These are phyloP conservation scores for Polyodon spathula DNA, from an alignment of 2,113 vertebrate genomes.

Conservation along the genomic window DNA sequence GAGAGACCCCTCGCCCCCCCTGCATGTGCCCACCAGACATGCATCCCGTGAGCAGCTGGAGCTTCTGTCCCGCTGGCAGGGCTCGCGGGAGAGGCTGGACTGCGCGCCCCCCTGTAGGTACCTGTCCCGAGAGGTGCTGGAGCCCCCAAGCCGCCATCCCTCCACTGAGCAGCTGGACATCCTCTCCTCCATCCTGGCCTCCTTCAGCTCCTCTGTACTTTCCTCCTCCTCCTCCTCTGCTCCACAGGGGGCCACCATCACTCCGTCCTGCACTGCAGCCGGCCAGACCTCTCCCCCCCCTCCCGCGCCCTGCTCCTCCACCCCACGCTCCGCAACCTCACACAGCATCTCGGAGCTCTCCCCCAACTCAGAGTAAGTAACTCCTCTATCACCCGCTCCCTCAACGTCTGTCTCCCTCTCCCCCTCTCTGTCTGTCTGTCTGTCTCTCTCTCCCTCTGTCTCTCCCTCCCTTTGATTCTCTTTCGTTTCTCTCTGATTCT, in stretches of 20 bases:
- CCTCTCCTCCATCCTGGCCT: conserved; percentile 92
- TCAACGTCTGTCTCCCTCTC: not conserved
- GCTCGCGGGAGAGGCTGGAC: conserved; percentile 62
- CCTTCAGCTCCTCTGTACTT: conserved; percentile 81
- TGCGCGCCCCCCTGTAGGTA: conserved; percentile 64
- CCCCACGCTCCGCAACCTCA: conserved; percentile 76
- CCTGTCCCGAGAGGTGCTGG: conserved; percentile 42
- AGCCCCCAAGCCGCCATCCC: conserved; percentile 70
- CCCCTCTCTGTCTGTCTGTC: not conserved
- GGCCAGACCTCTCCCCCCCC: conserved; percentile 57
- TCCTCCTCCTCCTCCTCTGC: conserved; percentile 61
- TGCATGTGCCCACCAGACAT: conserved; percentile 49
- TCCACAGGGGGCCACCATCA: conserved; percentile 55
- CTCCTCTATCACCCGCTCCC: not conserved
- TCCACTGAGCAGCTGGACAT: conserved; percentile 94
- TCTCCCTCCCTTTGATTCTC: no score
- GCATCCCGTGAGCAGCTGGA: conserved; percentile 52
- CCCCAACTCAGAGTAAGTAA: conserved; percentile 92
- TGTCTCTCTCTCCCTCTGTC: no score
- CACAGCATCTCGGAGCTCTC: conserved; percentile 93
- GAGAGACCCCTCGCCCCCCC: conserved; percentile 59
- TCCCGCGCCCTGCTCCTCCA: conserved; percentile 68
- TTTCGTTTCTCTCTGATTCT: no score
- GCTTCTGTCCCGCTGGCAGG: conserved; percentile 32
- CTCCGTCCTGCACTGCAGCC: conserved; percentile 50